Base-by-base conservation (phyloP, 2,888 invertebrate species). In the Cheilosia pagana region DNA sequence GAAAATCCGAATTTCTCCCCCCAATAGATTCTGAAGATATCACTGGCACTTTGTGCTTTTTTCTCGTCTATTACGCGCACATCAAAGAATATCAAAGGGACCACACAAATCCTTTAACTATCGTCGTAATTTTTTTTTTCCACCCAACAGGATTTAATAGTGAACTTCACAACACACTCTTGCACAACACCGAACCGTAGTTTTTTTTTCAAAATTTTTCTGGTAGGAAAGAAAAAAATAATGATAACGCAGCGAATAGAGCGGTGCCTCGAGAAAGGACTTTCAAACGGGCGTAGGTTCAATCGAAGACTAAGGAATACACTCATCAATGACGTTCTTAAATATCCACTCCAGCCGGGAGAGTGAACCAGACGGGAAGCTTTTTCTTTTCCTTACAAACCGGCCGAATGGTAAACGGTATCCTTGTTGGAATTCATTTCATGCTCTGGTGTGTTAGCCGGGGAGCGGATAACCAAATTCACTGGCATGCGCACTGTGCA, bases 221-320 rank as follows among this genome's bases (percentile, higher is more conserved):
- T 23, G 16, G 7, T 10, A 52, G 10, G 39, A 62, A 28, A 2
- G 31, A 23, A 14, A 1, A 43, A 10, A 45, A 21, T 12, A 12
- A 35, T 35, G 12, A 35, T 28, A 52, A 45, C 14, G 48, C 39
- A 14, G 23, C n/a, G 23, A 10, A 7, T 16, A 8, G 0, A 72
- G 23, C 21, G 53, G n/a, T 53, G 41, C 21, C 35, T 41, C 19
- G 8, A 8, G 16, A 3, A 23, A 25, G 71, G 71, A 71, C 63
- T 65, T 65, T 63, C 43, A 25, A 48, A 59, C 78, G 78, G 78
- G 78, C 71, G 78, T 78, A 78, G 62, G 53, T 70, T 70, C 63
- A 63, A 78, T 78, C 65, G 65, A 78, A 71, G 78, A 78, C 78
- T 78, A 78, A 78, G 63, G 57, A 59, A 63, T 65, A 71, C 50